Evolutionary conservation across 2,888 invertebrate genomes (phyloP), one percentile per base, ranked within the genome.

Genomic region (Phragmatobia fuliginosa): DNA sequence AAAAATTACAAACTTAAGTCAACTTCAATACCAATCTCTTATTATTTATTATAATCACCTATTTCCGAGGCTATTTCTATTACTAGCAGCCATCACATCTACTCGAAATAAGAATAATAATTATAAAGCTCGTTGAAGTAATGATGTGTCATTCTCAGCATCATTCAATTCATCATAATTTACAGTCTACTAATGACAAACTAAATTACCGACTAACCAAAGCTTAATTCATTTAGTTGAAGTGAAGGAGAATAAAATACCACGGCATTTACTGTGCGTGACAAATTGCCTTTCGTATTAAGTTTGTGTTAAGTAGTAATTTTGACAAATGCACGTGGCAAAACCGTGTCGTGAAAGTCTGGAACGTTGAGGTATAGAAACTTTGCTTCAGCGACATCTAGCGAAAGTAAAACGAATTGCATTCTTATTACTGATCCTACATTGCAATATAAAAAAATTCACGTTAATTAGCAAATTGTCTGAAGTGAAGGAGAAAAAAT

Each of bases 181-280:
- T 73, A 78, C 66, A 74, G 45, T 63, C 68, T 38, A 75, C 67
- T 77, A 74, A 64, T 68, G 68, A 52, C 45, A 49, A 45, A 59
- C 16, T 25, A 59, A 41, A 36, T 32, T 25, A 70, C 62, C 71
- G 60, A 60, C 66, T 71, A 28, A 64, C 63, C 72, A 72, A 74
- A 67, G 65, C 67, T 73, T 71, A 74, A 76, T 74, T 68, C 71
- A 78, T 79, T 75, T 62, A 77, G 68, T 71, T 72, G 67, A 75
- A 36, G 45, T 36, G 59, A 32, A 41, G 28, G 38, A 32, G 49
- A 66, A 67, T 73, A 65, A 71, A 71, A 67, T 62, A 69, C 70
- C 68, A 72, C 52, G 32, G 61, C 59, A 73, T 66, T 78, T 72
- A 70, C 72, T n/a, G n/a, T n/a, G n/a, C 62, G 65, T 61, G 73